phyloP scores from a whole-genome alignment of 2,888 invertebrate genomes.

The Drosophila lacicola region DNA sequence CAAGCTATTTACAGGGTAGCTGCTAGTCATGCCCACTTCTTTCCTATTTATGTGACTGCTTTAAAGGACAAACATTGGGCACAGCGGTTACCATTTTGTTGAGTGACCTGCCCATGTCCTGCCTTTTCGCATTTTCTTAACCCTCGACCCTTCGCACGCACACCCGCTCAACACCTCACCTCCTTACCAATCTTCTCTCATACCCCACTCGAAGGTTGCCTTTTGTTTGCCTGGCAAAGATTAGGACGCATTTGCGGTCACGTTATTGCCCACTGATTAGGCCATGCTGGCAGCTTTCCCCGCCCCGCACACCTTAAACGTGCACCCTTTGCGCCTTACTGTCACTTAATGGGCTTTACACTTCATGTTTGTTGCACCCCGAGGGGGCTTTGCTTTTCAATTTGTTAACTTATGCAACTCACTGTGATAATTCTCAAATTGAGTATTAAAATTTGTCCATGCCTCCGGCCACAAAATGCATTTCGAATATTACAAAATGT shows the following conservation, averaged over 20 bases:
- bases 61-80: slow-evolving; percentile 70
- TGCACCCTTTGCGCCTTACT: slow-evolving; percentile 24
- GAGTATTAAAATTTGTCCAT: slow-evolving; percentile 22
- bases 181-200: no score
- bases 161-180: not conserved
- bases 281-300: slow-evolving; percentile 60
- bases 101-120: slow-evolving; percentile 63
- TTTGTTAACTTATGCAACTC: slow-evolving; percentile 70
- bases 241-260: slow-evolving; percentile 79
- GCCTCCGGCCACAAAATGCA: slow-evolving; percentile 69
- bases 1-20: no score
- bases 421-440: slow-evolving; percentile 44
- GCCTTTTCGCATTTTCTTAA: slow-evolving; percentile 9
- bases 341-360: slow-evolving; percentile 67
- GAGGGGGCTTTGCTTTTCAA: slow-evolving; percentile 57
- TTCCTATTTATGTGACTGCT: slow-evolving; percentile 61
- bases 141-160: not conserved
- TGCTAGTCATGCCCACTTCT: slow-evolving; percentile 4
- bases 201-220: slow-evolving; percentile 16
- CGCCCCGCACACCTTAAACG: slow-evolving; percentile 18
- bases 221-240: slow-evolving; percentile 66
- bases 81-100: slow-evolving; percentile 69
- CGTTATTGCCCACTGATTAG: slow-evolving; percentile 81
- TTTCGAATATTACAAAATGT: slow-evolving; percentile 59
- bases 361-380: slow-evolving; percentile 48